Base-by-base conservation (phyloP, 92 coral and sea anemone species). In the Hydrozoanthus gracilis region DNA sequence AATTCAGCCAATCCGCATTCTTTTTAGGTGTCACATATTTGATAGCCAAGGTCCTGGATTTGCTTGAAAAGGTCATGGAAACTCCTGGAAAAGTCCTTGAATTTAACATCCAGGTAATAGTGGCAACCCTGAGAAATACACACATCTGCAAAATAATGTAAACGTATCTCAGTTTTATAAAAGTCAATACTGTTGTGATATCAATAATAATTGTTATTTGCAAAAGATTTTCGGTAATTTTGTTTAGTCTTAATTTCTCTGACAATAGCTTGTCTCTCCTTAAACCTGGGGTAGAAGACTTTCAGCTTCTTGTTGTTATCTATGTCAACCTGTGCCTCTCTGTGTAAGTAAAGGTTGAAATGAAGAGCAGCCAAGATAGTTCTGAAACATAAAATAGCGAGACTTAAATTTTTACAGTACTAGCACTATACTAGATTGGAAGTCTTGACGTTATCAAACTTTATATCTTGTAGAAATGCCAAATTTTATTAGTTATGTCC, bases 181-280 rank as follows among this genome's bases (percentile, higher is more conserved):
- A 8, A 65, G 9, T 65, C 71, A 64, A 64, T 16, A 65, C 20
- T 65, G 8, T 44, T 65, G 2, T 17, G 5, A 18, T n/a, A n/a
- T 65, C 39, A 65, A 65, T n/a, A 44, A 65, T 65, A 65, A 65
- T 9, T 16, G n/a, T 65, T 65, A 65, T 27, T 27, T 0, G 71
- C 71, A 65, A 65, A 65, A 16, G n/a, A 44, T 65, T 80, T 87
- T 82, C 92, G 86, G 75, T 86, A 90, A 50, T 82, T 51, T 50
- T 71, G 88, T 18, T 49, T 20, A 9, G 73, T 84, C 55, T 71
- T 82, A 16, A 51, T 51, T 17, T 86, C 90, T 82, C 90, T 79
- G 39, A 90, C 90, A 3, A 80, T 67, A 55, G 78, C 92, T 8
- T 82, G 65, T 8, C 92, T 90, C 13, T 87, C 77, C 49, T 55